Evolutionary conservation across 64 coral and sea anemone genomes (phyloP).

Genomic region (Montipora sp.): DNA sequence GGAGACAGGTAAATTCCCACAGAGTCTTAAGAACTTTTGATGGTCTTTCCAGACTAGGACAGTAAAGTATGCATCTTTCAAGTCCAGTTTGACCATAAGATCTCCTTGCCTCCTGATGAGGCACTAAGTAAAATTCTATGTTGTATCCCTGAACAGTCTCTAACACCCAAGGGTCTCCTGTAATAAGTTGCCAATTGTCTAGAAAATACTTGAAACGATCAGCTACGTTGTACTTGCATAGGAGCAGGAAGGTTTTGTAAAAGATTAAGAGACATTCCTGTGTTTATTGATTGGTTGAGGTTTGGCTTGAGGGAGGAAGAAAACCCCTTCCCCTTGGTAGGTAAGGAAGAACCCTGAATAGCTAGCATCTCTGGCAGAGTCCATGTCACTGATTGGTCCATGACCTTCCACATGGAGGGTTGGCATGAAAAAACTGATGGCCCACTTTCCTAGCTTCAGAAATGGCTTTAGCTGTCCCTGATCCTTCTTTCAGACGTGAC

Average conservation of each 20-base stretch:
- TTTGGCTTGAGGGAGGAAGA: not conserved
- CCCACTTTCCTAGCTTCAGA: no score
- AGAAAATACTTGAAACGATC: constrained; percentile 13
- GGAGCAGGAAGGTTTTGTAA: not conserved
- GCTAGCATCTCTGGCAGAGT: not conserved
- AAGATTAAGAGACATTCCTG: constrained; percentile 30
- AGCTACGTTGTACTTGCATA: no score
- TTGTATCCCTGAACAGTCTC: constrained; percentile 37
- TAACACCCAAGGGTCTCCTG: constrained; percentile 42
- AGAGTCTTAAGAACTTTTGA: constrained; percentile 38
- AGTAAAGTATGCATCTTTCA: constrained; percentile 55
- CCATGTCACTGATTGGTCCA: not conserved
- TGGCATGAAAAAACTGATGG: not conserved
- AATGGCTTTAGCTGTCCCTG: no score
- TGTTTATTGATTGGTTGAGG: not conserved
- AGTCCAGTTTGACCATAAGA: constrained; percentile 23
- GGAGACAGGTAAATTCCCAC: constrained; percentile 20
- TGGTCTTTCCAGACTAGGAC: constrained; percentile 17
- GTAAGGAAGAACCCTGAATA: not conserved
- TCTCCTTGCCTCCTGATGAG: not conserved
- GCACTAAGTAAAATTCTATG: not conserved
- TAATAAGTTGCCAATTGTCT: constrained; percentile 24
- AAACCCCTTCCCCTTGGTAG: not conserved
- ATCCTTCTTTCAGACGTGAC: no score
- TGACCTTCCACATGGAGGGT: constrained; percentile 1